Base-by-base conservation (phyloP, 1,140 invertebrate species). In the Limonius californicus region DNA sequence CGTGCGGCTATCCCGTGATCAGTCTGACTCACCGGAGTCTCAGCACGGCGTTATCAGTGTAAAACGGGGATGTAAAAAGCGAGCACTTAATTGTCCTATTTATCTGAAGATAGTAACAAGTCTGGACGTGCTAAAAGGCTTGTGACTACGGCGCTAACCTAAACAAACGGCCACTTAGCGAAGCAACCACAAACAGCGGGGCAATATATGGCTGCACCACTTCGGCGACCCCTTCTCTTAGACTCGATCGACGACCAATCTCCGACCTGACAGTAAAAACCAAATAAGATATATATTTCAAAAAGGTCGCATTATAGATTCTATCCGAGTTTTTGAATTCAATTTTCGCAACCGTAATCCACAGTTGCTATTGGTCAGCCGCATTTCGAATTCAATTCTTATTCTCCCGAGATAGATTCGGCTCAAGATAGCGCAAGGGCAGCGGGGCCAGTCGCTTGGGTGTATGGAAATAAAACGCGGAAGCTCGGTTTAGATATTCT, bases 301-400 rank as follows among this genome's bases (percentile, higher is more conserved):
- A 59, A 64, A 62, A 68, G 67, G 67, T 64, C 67, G 70, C 72
- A 75, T 76, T 76, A 75, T 75, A 73, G 72, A 76, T 76, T 76
- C 74, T 61, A 71, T 70, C 65, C 72, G 70, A 75, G 74, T 76
- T 76, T 76, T 76, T 76, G 73, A 76, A 76, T 76, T 76, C 74
- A 76, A 76, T 76, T 76, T 75, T 76, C 74, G 69, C 66, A 68
- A 68, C 70, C 72, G 68, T 74, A 73, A 75, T 72, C 70, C 72
- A 65, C 72, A 69, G 68, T 68, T 63, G 70, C 69, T 70, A 75
- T 75, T 74, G 74, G 74, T 76, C 74, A 76, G 74, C 67, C 64
- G 64, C 71, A 72, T 75, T 74, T 71, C 67, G 68, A 72, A 75
- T 75, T 75, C 74, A 76, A 75, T 76, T 75, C 68, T 73, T 74